These are phyloP conservation scores for Drosophila kanapiae DNA, from an alignment of 1,140 invertebrate species.

Conservation along the genomic window DNA sequence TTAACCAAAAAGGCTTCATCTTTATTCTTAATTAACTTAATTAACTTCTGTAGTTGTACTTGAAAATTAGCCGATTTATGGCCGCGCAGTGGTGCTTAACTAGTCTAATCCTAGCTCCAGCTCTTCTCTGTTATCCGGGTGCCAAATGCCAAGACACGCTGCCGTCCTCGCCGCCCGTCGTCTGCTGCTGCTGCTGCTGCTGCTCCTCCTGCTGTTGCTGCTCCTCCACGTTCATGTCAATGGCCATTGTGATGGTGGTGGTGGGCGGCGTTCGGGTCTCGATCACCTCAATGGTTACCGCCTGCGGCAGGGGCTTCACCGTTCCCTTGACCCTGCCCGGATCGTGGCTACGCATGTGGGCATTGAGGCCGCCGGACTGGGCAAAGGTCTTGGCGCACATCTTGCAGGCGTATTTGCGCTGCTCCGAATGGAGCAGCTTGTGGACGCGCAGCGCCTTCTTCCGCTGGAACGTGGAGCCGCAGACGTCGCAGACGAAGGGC, in stretches of 20 bases:
- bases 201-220: not conserved
- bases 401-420: conserved; percentile 86
- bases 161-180: not conserved
- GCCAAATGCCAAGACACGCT: conserved; percentile 7
- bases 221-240: conserved; percentile 32
- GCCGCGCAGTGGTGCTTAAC: conserved; percentile 4
- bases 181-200: not conserved
- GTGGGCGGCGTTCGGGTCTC: conserved; percentile 11
- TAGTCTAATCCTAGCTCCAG: not conserved
- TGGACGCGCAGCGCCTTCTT: conserved; percentile 80
- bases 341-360: conserved; percentile 86
- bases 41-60: conserved; percentile 6
- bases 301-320: conserved; percentile 7
- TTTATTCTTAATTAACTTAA: not conserved
- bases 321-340: conserved; percentile 18
- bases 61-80: conserved; percentile 5
- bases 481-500: conserved; percentile 86
- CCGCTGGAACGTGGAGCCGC: conserved; percentile 81
- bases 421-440: conserved; percentile 85
- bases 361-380: conserved; percentile 87
- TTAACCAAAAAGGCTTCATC: not conserved
- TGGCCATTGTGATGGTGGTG: conserved; percentile 44
- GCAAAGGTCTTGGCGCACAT: conserved; percentile 87
- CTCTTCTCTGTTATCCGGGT: conserved; percentile 5
- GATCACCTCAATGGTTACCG: conserved; percentile 27